These are phyloP conservation scores for Brachionus rotundiformis DNA, from an alignment of 1,140 invertebrate species.

Conservation along the genomic window DNA sequence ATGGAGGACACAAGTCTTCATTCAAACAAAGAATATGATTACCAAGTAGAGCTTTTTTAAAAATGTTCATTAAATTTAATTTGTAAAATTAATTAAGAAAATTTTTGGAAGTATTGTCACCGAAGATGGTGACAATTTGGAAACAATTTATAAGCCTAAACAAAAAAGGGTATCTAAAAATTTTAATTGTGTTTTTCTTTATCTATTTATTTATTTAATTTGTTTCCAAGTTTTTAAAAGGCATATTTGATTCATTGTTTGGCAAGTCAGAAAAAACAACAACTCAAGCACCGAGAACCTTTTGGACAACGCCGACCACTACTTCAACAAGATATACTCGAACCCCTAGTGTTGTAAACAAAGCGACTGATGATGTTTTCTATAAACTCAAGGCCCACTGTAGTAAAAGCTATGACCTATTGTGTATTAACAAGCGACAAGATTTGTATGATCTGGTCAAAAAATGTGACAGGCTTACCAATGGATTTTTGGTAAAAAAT, in stretches of 20 bases:
- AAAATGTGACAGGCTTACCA: neutral
- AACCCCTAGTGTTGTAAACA: no score
- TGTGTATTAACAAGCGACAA: slow-evolving; percentile 1
- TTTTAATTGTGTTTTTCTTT: neutral
- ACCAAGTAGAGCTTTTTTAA: neutral
- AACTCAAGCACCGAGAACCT: neutral
- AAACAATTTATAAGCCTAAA: neutral
- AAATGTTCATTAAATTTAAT: neutral
- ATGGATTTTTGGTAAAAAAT: neutral
- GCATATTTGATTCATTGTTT: neutral
- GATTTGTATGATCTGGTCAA: neutral
- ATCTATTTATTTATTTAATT: neutral
- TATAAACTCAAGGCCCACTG: slow-evolving; percentile 38
- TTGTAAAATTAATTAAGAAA: no score
- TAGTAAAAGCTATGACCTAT: neutral
- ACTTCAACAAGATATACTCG: neutral
- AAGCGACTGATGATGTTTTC: slow-evolving; percentile 9
- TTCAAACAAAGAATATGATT: slow-evolving; percentile 3
- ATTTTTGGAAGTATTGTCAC: neutral
- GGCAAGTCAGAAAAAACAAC: neutral
- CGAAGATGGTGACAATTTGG: neutral
- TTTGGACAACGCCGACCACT: neutral
- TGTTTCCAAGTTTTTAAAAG: slow-evolving; percentile 11
- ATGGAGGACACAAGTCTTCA: neutral
- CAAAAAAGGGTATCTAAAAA: slow-evolving; percentile 18